These are phyloP conservation scores for Bombylius major DNA, from an alignment of 2,888 invertebrate species.

Conservation along the genomic window DNA sequence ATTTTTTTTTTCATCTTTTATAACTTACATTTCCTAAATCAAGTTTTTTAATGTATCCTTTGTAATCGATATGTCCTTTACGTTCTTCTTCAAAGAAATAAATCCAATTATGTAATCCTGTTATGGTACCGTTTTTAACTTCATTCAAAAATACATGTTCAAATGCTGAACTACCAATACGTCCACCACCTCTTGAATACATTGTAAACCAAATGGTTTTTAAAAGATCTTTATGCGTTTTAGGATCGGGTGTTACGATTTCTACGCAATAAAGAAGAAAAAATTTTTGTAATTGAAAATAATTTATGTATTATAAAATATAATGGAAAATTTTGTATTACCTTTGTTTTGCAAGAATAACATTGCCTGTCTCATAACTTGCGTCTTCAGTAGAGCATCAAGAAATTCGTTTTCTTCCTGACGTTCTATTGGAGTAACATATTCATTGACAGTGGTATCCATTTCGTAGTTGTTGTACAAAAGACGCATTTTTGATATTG, in stretches of 20 bases:
- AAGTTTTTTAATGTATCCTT: conserved; percentile 61
- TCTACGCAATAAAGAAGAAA: conserved; percentile 30
- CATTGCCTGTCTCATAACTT: conserved; percentile 56
- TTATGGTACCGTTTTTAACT: conserved; percentile 62
- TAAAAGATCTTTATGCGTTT: conserved; percentile 57
- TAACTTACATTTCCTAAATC: conserved; percentile 58
- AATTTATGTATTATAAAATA: no score
- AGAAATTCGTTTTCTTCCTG: conserved; percentile 69
- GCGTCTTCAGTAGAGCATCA: conserved; percentile 61
- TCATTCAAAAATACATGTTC: conserved; percentile 89
- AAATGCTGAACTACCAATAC: conserved; percentile 78
- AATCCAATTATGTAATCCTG: conserved; percentile 85
- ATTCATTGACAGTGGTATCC: conserved; percentile 58
- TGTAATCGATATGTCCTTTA: conserved; percentile 57
- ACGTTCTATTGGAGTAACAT: conserved; percentile 59
- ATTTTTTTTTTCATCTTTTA: background rate
- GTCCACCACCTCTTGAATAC: conserved; percentile 67
- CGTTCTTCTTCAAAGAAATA: conserved; percentile 68
- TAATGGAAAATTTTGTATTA: conserved; percentile 14
- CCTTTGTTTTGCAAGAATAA: conserved; percentile 44
- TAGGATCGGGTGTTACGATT: conserved; percentile 48
- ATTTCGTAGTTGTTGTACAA: conserved; percentile 80
- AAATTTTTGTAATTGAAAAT: background rate
- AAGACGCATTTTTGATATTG: conserved; percentile 57
- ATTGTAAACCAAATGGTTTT: conserved; percentile 68